phyloP scores from a whole-genome alignment of 2,888 invertebrate genomes.

The Andricus quercusramuli region DNA sequence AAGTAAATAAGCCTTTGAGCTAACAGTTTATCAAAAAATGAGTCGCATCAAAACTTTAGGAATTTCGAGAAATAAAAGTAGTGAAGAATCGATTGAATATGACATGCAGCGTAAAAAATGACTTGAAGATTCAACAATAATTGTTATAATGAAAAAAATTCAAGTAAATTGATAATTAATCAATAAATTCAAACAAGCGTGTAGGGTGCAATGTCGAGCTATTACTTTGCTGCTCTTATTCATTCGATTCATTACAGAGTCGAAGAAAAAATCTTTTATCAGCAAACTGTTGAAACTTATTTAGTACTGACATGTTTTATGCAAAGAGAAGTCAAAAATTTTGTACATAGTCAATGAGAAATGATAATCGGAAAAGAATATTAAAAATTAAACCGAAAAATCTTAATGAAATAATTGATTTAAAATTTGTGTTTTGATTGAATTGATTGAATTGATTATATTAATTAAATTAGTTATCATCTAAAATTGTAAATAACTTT shows the following conservation, averaged over 20 bases:
- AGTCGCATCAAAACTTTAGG: slow-evolving; percentile 25
- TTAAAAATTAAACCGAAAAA: too few species aligned
- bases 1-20: slow-evolving; percentile 4
- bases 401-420: too few species aligned
- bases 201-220: background rate
- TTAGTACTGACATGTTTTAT: background rate
- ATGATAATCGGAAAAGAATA: too few species aligned
- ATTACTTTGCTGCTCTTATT: background rate
- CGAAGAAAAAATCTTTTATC: slow-evolving; percentile 30
- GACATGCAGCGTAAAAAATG: slow-evolving; percentile 3
- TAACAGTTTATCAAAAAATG: slow-evolving; percentile 35
- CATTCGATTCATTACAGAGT: slow-evolving; percentile 9
- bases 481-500: too few species aligned
- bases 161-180: background rate
- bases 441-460: too few species aligned
- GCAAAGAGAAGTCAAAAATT: background rate
- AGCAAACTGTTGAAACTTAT: slow-evolving; percentile 7
- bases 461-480: too few species aligned
- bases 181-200: background rate
- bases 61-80: slow-evolving; percentile 4
- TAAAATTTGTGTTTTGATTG: too few species aligned
- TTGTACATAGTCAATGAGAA: too few species aligned
- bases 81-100: slow-evolving; percentile 12
- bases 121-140: slow-evolving; percentile 19
- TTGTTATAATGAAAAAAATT: background rate